Evolutionary conservation across 2,888 invertebrate species (phyloP).

Genomic region (Dysmachus trigonus): DNA sequence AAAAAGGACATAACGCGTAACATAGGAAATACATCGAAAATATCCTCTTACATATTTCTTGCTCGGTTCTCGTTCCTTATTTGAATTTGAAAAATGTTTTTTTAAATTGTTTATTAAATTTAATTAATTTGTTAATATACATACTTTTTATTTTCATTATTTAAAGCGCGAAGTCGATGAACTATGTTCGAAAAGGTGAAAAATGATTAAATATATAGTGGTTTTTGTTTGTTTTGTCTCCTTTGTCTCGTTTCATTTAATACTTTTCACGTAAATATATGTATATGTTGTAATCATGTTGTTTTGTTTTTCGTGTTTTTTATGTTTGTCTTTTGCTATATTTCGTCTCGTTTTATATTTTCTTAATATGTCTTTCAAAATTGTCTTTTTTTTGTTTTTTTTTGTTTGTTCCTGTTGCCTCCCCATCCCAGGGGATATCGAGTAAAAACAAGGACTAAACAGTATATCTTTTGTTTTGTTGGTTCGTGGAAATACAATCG

Average conservation of each 20-base stretch:
- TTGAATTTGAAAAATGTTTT: conserved; percentile 42
- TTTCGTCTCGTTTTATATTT: conserved; percentile 24
- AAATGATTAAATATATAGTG: conserved; percentile 44
- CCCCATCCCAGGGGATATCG: neutral
- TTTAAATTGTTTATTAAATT: conserved; percentile 41
- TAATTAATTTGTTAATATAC: conserved; percentile 44
- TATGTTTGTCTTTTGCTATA: conserved; percentile 17
- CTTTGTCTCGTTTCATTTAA: conserved; percentile 9
- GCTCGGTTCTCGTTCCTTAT: conserved; percentile 43
- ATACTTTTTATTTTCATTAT: conserved; percentile 45
- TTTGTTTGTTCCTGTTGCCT: neutral
- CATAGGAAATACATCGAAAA: neutral
- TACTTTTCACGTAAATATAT: conserved; percentile 16
- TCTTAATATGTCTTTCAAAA: neutral
- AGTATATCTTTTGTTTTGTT: neutral
- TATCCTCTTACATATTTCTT: conserved; percentile 28
- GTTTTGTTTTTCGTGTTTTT: conserved; percentile 8
- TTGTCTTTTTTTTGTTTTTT: neutral
- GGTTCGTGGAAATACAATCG: neutral
- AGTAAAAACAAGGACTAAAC: conserved; percentile 1
- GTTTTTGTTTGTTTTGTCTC: conserved; percentile 32
- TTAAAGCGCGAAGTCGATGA: conserved; percentile 52
- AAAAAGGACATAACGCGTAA: neutral
- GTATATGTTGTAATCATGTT: conserved; percentile 32
- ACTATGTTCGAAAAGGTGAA: conserved; percentile 49